These are phyloP conservation scores for Hemiprocne comata DNA, from an alignment of 2,113 vertebrate species.

Conservation along the genomic window DNA sequence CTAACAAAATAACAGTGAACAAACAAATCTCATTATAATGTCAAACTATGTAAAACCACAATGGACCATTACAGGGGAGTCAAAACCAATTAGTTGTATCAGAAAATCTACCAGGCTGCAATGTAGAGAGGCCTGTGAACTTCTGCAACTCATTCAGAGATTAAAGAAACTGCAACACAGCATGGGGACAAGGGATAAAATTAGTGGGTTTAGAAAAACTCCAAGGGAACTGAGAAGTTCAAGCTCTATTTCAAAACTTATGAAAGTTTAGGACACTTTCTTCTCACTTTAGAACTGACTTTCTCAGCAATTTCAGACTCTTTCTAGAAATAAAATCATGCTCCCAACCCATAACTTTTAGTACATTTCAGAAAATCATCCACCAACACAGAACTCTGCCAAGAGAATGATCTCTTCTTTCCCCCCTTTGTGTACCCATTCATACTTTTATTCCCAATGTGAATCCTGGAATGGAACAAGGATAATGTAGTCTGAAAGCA, in stretches of 20 bases:
- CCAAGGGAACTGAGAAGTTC: neutral
- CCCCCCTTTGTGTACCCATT: neutral
- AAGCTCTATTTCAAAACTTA: neutral
- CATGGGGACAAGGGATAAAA: neutral
- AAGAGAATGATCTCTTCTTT: neutral
- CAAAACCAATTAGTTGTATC: slow-evolving; percentile 22
- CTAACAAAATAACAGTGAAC: slow-evolving; percentile 20
- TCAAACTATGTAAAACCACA: slow-evolving; percentile 6
- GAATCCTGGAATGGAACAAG: neutral
- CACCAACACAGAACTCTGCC: neutral
- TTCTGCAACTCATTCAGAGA: neutral
- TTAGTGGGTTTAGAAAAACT: neutral
- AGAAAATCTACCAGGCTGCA: slow-evolving; percentile 45
- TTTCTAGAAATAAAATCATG: neutral
- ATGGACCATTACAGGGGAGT: neutral
- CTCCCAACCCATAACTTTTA: neutral
- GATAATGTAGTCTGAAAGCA: neutral
- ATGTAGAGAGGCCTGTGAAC: neutral
- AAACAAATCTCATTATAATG: neutral
- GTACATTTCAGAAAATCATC: neutral
- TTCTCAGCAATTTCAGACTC: neutral
- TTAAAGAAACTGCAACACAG: slow-evolving; percentile 4
- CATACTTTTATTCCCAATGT: neutral
- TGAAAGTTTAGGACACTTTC: neutral
- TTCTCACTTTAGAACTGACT: neutral